These are phyloP conservation scores for Seriola dumerili DNA, from an alignment of 2,113 vertebrate species.

Conservation along the genomic window DNA sequence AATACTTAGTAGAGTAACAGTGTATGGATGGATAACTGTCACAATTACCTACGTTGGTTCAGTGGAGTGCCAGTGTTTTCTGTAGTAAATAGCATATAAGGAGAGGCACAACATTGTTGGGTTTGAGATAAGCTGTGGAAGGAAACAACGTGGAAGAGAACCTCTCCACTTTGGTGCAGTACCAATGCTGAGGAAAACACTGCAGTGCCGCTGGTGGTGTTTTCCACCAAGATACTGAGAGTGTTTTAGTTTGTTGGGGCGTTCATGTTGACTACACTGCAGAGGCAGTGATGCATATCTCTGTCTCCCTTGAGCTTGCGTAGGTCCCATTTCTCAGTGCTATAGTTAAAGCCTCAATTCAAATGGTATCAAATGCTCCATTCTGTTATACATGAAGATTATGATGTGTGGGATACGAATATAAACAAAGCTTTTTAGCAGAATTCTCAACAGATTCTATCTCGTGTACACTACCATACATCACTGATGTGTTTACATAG, in stretches of 20 bases:
- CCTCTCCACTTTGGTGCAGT: constrained; percentile 82
- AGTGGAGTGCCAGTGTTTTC: constrained; percentile 19
- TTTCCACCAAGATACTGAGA: constrained; percentile 76
- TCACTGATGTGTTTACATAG: constrained; percentile 15
- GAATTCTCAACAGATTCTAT: neutral
- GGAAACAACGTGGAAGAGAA: constrained; percentile 63
- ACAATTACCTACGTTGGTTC: constrained; percentile 15
- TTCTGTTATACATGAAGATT: constrained; percentile 16
- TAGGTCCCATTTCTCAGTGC: constrained; percentile 52
- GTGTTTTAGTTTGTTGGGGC: constrained; percentile 73
- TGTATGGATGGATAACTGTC: constrained; percentile 28
- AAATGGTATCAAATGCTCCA: neutral
- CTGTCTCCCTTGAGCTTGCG: constrained; percentile 56
- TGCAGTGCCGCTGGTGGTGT: constrained; percentile 84
- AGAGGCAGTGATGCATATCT: constrained; percentile 75
- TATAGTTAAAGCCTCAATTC: constrained; percentile 25
- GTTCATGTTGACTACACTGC: constrained; percentile 81
- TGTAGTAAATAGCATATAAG: constrained; percentile 6
- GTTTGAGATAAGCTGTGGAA: constrained; percentile 31
- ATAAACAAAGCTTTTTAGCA: constrained; percentile 13
- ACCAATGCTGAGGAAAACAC: constrained; percentile 80
- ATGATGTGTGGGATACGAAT: constrained; percentile 7
- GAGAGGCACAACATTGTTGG: constrained; percentile 23
- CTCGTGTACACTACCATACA: neutral
- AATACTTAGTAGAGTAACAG: constrained; percentile 10